Percentiles rank a stretch among this genome's conserved stretches.
Evolutionary conservation across 2,888 invertebrate genomes (phyloP).

Genomic region (Pocota personata): DNA sequence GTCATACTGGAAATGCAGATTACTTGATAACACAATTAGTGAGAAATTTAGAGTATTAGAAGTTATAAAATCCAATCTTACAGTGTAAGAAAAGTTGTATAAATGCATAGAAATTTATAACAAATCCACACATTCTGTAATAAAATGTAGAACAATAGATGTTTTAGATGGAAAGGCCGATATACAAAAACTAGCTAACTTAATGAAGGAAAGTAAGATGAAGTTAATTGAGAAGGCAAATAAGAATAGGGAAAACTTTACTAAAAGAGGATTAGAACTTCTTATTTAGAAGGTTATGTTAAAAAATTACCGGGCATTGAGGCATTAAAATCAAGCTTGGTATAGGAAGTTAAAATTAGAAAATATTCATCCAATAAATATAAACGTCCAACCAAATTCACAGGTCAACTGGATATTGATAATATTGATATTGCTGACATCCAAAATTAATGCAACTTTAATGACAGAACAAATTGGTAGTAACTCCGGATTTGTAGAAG

Average conservation of each 20-base stretch:
- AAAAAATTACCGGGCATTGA: too few relatives aligned
- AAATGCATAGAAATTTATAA: not conserved
- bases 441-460: too few relatives aligned
- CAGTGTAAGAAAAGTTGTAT: not conserved
- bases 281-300: too few relatives aligned
- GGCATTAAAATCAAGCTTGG: too few relatives aligned
- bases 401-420: slow-evolving; percentile 5
- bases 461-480: too few relatives aligned
- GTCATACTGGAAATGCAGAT: too few relatives aligned
- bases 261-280: too few relatives aligned
- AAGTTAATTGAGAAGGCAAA: not conserved
- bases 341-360: slow-evolving; percentile 3
- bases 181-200: too few relatives aligned
- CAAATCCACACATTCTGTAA: not conserved
- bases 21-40: not conserved
- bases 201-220: not conserved
- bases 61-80: not conserved
- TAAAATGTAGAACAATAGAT: not conserved
- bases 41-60: not conserved
- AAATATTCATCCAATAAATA: not conserved
- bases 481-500: too few relatives aligned
- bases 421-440: slow-evolving; percentile 3
- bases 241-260: too few relatives aligned
- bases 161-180: not conserved
- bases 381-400: slow-evolving; percentile 8